phyloP scores from a whole-genome alignment of 2,797 vertebrate species.

The Brachymystax lenok region DNA sequence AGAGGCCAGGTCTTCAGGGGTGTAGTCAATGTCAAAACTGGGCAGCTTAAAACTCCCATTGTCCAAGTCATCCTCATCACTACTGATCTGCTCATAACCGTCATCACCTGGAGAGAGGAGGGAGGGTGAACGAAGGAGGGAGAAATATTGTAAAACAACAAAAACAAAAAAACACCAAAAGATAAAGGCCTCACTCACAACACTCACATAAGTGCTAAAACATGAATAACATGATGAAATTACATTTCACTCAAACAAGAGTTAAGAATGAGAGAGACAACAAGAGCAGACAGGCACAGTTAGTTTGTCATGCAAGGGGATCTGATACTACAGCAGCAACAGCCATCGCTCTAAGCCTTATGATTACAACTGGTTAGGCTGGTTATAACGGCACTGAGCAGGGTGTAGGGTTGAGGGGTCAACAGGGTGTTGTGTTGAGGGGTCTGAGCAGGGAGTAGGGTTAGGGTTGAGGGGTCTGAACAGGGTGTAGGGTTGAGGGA shows the following conservation, averaged over 20 bases:
- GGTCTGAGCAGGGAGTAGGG: too few species aligned
- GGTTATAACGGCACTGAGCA: background rate
- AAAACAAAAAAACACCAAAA: background rate
- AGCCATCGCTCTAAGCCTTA: constrained; percentile 32
- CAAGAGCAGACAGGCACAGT: constrained; percentile 59
- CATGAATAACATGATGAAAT: background rate
- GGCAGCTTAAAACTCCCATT: constrained; percentile 95
- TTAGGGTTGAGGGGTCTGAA: too few species aligned
- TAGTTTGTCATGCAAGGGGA: constrained; percentile 57
- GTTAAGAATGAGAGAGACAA: constrained; percentile 21
- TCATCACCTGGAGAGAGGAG: constrained; percentile 83
- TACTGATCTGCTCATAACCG: constrained; percentile 98
- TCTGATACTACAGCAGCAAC: constrained; percentile 42
- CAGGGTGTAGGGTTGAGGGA: too few species aligned
- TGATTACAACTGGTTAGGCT: background rate
- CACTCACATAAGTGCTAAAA: background rate
- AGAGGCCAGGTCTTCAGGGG: constrained; percentile 94
- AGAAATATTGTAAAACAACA: background rate
- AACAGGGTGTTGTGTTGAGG: too few species aligned
- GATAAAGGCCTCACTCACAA: background rate
- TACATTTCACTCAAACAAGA: background rate
- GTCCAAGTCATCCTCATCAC: constrained; percentile 97
- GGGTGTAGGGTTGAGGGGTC: too few species aligned
- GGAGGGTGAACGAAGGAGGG: background rate
- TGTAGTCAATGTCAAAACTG: constrained; percentile 96